A percentile compares a stretch with the other conserved stretches of the same genome.
These are phyloP conservation scores for Riparia riparia DNA, from an alignment of 2,113 vertebrate species.

Conservation along the genomic window DNA sequence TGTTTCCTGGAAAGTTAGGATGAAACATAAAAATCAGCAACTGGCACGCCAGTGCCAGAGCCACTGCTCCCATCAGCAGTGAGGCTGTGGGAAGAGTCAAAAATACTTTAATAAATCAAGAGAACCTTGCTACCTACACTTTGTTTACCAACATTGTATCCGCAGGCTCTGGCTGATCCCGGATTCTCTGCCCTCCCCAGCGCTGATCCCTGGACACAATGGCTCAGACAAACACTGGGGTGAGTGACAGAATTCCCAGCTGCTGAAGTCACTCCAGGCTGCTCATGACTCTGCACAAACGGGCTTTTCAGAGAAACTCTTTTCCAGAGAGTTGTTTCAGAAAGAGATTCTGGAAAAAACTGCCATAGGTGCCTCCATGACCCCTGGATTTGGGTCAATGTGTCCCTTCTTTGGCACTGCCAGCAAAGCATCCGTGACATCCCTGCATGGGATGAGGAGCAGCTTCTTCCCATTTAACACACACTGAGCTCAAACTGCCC, in stretches of 20 bases:
- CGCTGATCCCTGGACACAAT: background rate
- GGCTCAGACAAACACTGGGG: constrained; percentile 39
- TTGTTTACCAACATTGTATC: constrained; percentile 1
- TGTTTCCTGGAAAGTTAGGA: background rate
- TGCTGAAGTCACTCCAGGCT: constrained; percentile 54
- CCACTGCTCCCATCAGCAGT: background rate
- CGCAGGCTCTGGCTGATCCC: background rate
- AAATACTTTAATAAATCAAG: background rate
- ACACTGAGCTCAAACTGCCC: background rate
- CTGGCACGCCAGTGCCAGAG: background rate
- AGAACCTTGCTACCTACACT: background rate
- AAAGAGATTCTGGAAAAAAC: background rate
- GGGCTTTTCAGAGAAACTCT: background rate
- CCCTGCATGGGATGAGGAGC: background rate
- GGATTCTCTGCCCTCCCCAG: background rate
- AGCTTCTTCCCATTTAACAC: background rate
- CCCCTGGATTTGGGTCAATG: background rate
- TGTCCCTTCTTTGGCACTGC: background rate
- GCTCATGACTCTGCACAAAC: constrained; percentile 51
- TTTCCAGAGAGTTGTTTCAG: background rate
- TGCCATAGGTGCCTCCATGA: background rate
- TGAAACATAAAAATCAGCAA: background rate
- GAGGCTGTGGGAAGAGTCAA: background rate
- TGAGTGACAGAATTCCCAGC: constrained; percentile 52
- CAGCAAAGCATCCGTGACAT: background rate